These are phyloP conservation scores for Argentina silus DNA, from an alignment of 2,797 vertebrate genomes.

Conservation along the genomic window DNA sequence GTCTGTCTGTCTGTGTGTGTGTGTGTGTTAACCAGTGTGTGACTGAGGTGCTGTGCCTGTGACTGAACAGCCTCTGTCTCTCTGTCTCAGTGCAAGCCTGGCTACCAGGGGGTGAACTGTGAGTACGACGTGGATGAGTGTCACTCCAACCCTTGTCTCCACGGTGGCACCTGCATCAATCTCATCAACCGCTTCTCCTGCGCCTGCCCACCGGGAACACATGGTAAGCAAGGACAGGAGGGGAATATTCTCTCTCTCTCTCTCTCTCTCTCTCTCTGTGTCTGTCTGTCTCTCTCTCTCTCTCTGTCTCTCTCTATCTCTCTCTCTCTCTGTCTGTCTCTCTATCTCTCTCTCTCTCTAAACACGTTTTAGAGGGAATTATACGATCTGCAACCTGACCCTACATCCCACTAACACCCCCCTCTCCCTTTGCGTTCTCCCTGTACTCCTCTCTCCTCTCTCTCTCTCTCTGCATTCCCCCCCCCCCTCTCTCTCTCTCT, in stretches of 20 bases:
- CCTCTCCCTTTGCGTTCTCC: background rate
- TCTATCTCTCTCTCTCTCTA: too few relatives aligned
- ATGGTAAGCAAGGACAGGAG: conserved; percentile 71
- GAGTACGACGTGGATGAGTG: conserved; percentile 93
- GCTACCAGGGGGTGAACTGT: conserved; percentile 94
- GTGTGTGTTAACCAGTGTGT: background rate
- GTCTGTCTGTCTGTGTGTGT: background rate
- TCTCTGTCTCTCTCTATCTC: too few relatives aligned
- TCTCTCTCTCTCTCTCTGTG: background rate
- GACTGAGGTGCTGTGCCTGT: background rate
- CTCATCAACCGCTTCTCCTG: conserved; percentile 90
- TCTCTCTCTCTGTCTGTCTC: too few relatives aligned
- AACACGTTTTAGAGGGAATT: background rate
- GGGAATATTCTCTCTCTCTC: background rate
- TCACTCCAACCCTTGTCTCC: conserved; percentile 87
- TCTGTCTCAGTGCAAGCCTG: conserved; percentile 83
- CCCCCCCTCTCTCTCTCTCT: background rate
- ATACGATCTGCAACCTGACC: background rate
- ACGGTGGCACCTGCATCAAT: conserved; percentile 91
- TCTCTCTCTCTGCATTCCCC: background rate
- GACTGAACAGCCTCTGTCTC: too few relatives aligned
- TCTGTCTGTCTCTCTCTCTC: background rate
- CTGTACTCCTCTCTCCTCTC: background rate
- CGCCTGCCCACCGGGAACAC: conserved; percentile 88
- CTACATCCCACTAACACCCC: background rate